Evolutionary conservation across 1,140 invertebrate species (phyloP).

Genomic region (Camponotus pennsylvanicus): DNA sequence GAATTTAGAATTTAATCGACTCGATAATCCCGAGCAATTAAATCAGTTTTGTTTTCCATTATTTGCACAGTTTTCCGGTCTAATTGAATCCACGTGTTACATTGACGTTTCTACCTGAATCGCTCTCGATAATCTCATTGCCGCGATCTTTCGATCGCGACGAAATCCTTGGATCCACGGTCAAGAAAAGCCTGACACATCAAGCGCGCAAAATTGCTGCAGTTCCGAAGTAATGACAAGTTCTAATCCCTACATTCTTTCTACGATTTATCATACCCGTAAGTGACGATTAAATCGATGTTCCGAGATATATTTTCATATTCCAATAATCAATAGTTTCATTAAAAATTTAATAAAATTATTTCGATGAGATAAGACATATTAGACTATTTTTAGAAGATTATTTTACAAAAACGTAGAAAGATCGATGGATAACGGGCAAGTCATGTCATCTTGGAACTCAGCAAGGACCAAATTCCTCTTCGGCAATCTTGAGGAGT

Average conservation of each 20-base stretch:
- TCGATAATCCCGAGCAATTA: slow-evolving; percentile 53
- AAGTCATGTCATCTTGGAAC: neutral
- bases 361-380: neutral
- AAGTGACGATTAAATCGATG: neutral
- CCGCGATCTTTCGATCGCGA: slow-evolving; percentile 26
- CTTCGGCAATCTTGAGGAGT: slow-evolving; percentile 26
- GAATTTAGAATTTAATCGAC: neutral
- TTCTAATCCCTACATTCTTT: neutral
- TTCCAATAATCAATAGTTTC: neutral
- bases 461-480: neutral
- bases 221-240: slow-evolving; percentile 16
- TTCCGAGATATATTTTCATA: neutral
- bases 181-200: slow-evolving; percentile 41
- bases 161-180: slow-evolving; percentile 43
- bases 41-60: slow-evolving; percentile 66
- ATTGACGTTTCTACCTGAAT: slow-evolving; percentile 19
- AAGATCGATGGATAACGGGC: neutral
- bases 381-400: neutral
- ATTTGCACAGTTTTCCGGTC: slow-evolving; percentile 57
- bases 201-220: slow-evolving; percentile 26
- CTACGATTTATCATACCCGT: neutral
- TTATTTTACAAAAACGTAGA: neutral
- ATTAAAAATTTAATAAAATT: neutral
- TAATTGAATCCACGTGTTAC: slow-evolving; percentile 26
- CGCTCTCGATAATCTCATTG: slow-evolving; percentile 50